A percentile compares a stretch with the other conserved stretches of the same genome.
phyloP scores from a whole-genome alignment of 1,140 invertebrate genomes.

The Dryas iulia region DNA sequence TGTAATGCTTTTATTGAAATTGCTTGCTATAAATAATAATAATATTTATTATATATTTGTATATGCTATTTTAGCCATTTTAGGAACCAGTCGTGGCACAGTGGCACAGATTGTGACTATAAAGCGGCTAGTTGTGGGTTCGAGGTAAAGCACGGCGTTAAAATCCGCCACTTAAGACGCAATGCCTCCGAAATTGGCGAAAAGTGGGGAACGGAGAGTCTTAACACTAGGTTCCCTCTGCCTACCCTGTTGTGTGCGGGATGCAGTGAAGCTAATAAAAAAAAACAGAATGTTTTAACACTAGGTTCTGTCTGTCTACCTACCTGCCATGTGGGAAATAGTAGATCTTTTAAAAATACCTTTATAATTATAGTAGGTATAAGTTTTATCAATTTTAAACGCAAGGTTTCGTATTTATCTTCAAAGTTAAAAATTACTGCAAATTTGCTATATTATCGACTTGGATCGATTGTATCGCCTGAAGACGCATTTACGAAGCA shows the following conservation, averaged over 20 bases:
- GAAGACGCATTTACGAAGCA: conserved; percentile 33
- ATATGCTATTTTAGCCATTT: background rate
- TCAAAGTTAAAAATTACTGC: conserved; percentile 13
- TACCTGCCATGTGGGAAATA: no score
- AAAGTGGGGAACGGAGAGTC: no score
- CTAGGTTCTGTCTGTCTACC: no score
- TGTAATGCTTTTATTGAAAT: background rate
- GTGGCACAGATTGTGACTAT: background rate
- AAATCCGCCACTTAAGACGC: no score
- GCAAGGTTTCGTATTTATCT: conserved; percentile 7
- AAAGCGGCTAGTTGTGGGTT: no score
- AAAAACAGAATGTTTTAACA: no score
- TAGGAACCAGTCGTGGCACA: background rate
- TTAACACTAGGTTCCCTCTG: no score
- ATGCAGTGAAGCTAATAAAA: no score
- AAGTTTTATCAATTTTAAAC: background rate
- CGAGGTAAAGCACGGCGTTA: no score
- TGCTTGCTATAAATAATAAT: background rate
- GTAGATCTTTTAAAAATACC: no score
- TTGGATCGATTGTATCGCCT: conserved; percentile 7
- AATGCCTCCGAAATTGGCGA: no score
- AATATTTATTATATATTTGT: background rate
- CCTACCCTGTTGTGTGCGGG: no score
- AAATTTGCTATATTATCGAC: conserved; percentile 18
- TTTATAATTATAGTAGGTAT: background rate